Conservation (phyloP, 2,888 invertebrate genomes). For the Poecilobothrus nobilitatus region DNA sequence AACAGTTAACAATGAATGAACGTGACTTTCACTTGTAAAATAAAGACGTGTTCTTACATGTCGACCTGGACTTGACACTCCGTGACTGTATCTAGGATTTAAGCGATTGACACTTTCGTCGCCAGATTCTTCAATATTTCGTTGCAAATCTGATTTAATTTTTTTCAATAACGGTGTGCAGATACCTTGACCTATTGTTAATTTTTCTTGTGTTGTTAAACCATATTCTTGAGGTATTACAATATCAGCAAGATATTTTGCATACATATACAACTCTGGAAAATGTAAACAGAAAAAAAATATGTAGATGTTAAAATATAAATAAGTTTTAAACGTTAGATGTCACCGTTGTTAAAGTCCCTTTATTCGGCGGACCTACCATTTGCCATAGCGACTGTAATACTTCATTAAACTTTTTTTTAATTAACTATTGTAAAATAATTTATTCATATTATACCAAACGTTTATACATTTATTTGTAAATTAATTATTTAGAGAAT, state of each 20-base stretch:
- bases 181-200: slow-evolving; percentile 94
- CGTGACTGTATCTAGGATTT: slow-evolving; percentile 96
- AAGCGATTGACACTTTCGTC: slow-evolving; percentile 93
- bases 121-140: slow-evolving; percentile 86
- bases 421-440: too few relatives aligned
- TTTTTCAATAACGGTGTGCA: slow-evolving; percentile 94
- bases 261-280: slow-evolving; percentile 74
- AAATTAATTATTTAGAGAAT: too few relatives aligned
- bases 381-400: too few relatives aligned
- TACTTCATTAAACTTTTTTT: too few relatives aligned
- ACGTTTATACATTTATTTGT: too few relatives aligned
- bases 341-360: too few relatives aligned
- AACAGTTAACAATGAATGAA: slow-evolving; percentile 93
- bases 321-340: too few relatives aligned
- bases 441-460: too few relatives aligned
- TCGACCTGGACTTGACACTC: slow-evolving; percentile 94
- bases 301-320: too few relatives aligned
- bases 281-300: too few relatives aligned
- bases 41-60: slow-evolving; percentile 98
- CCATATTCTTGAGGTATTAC: slow-evolving; percentile 99
- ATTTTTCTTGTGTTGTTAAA: slow-evolving; percentile 86
- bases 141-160: slow-evolving; percentile 86
- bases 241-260: slow-evolving; percentile 95
- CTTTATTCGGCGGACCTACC: too few relatives aligned
- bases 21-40: slow-evolving; percentile 98